Conservation (phyloP, 2,888 invertebrate species). For the Diadromus collaris region DNA sequence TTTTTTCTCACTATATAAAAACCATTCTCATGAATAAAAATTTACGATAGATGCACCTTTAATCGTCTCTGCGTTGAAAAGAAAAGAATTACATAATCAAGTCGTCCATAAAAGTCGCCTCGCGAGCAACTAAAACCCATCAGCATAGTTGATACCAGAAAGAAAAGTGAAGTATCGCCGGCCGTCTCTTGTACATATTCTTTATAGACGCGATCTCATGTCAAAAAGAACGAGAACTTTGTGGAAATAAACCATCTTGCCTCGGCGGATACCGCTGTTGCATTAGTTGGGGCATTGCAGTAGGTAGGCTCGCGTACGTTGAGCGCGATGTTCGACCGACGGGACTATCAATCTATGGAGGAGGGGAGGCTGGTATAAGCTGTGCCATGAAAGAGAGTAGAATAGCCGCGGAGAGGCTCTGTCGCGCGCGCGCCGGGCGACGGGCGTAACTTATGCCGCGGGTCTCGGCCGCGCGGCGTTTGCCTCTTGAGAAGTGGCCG, state of each 20-base stretch:
- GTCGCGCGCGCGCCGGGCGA: slow-evolving; percentile 35
- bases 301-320: slow-evolving; percentile 27
- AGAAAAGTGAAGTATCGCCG: slow-evolving; percentile 19
- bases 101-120: neutral
- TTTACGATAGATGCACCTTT: neutral
- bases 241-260: slow-evolving; percentile 39
- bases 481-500: slow-evolving; percentile 32
- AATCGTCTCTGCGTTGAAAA: neutral
- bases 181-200: slow-evolving; percentile 26
- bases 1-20: neutral
- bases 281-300: slow-evolving; percentile 29
- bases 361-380: slow-evolving; percentile 19
- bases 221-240: slow-evolving; percentile 26
- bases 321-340: slow-evolving; percentile 50
- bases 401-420: slow-evolving; percentile 42
- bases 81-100: slow-evolving; percentile 2
- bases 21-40: neutral
- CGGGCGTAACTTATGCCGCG: slow-evolving; percentile 57
- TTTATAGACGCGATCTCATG: neutral
- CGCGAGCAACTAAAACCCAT: slow-evolving; percentile 7
- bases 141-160: slow-evolving; percentile 10
- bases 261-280: slow-evolving; percentile 22
- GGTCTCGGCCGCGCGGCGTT: slow-evolving; percentile 28
- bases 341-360: slow-evolving; percentile 59
- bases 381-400: slow-evolving; percentile 32